Evolutionary conservation across 2,888 invertebrate genomes (phyloP).

Genomic region (Eustalomyia histrio): DNA sequence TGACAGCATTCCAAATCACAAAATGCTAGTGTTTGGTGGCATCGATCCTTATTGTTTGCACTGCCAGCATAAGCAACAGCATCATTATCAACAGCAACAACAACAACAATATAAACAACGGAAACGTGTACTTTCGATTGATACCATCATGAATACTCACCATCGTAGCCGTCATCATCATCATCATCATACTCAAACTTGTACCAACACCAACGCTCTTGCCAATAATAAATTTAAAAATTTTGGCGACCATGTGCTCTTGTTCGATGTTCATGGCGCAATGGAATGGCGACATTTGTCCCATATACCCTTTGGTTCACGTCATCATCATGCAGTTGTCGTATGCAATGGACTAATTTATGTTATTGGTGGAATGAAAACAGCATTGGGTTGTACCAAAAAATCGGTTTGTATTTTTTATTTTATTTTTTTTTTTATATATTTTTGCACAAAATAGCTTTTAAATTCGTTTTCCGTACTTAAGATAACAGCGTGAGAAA

Average conservation of each 20-base stretch:
- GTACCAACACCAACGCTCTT: slow-evolving; percentile 23
- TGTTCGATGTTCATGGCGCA: slow-evolving; percentile 80
- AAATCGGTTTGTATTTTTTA: slow-evolving; percentile 65
- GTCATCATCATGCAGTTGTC: slow-evolving; percentile 85
- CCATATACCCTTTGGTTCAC: slow-evolving; percentile 85
- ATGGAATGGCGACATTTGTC: slow-evolving; percentile 85
- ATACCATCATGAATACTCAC: slow-evolving; percentile 36
- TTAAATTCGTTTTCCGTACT: background rate
- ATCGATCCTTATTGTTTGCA: slow-evolving; percentile 82
- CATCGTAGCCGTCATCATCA: background rate
- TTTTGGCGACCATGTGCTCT: slow-evolving; percentile 82
- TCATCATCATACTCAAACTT: slow-evolving; percentile 14
- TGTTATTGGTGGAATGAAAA: slow-evolving; percentile 82
- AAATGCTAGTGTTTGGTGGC: slow-evolving; percentile 84
- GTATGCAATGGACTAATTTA: slow-evolving; percentile 84
- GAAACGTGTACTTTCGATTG: slow-evolving; percentile 48
- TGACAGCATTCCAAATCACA: slow-evolving; percentile 61
- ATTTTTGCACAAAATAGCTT: slow-evolving; percentile 5
- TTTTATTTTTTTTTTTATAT: slow-evolving; percentile 1
- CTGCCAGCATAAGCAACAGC: slow-evolving; percentile 59
- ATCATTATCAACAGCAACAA: slow-evolving; percentile 44
- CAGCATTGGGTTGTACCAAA: slow-evolving; percentile 65
- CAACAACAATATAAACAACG: slow-evolving; percentile 45
- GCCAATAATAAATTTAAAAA: slow-evolving; percentile 67
- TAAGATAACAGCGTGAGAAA: background rate